Evolutionary conservation across 2,797 vertebrate genomes (phyloP), one percentile per base, ranked within the genome.

Genomic region (Halcyon badia): DNA sequence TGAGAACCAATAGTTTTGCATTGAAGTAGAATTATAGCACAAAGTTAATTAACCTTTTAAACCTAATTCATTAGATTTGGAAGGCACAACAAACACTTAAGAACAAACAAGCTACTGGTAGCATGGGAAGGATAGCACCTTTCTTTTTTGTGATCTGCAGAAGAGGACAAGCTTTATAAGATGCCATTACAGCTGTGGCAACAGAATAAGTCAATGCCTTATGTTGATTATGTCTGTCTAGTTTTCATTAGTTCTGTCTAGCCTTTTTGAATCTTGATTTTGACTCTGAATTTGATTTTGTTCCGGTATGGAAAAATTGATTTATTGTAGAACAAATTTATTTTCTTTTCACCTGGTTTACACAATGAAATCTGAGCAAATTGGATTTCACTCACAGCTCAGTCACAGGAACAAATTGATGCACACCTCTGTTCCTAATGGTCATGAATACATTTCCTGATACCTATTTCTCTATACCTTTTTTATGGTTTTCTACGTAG

Each of bases 301-400:
- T 11, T 77, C 18, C 57, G 9, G 42, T 77, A 75, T 71, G 68
- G 76, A 81, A 86, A 81, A 87, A 84, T 25, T 58, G 79, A 91
- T 92, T 92, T 94, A 61, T 76, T 66, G 58, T 82, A n/a, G 83
- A 87, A 35, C 41, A 65, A 87, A 87, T 87, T 86, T 79, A 49
- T 91, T 95, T 88, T 94, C 49, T 96, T 75, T 94, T 96, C 48
- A 69, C 73, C 18, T 60, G 65, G 42, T 88, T 95, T 95, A 30
- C 86, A 82, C 62, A 84, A 54, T 82, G 80, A 84, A 90, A 91
- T 52, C 62, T 64, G 30, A 41, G 51, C 31, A 94, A 92, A 94
- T 86, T 88, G 49, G 46, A 82, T 97, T 95, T 90, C 51, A 39
- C 48, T 81, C 19, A 0, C 57, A 60, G 91, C 48, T 94, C 46